phyloP scores from a whole-genome alignment of 2,113 vertebrate genomes.

The Odobenus rosmarus region DNA sequence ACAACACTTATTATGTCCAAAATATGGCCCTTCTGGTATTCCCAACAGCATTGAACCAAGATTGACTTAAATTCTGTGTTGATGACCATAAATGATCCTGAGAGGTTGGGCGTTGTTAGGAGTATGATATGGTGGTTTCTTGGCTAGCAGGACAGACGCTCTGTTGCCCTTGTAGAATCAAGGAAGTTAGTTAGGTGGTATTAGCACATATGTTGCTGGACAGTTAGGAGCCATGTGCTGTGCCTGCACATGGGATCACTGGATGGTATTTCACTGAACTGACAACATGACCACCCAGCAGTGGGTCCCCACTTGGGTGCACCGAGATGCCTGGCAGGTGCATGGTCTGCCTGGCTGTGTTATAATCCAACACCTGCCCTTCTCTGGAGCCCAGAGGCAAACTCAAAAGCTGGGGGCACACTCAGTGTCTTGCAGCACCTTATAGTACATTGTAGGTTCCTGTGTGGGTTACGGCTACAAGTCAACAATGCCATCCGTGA shows the following conservation, averaged over 20 bases:
- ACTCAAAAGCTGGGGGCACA: background rate
- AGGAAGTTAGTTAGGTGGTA: background rate
- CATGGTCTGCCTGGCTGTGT: background rate
- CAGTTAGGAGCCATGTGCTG: accelerated
- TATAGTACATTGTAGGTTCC: background rate
- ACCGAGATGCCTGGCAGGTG: background rate
- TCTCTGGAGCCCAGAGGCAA: background rate
- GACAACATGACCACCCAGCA: background rate
- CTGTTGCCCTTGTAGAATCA: background rate
- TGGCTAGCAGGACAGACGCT: background rate
- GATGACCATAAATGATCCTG: background rate
- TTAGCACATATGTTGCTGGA: background rate
- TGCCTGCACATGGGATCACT: background rate
- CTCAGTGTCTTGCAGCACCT: background rate
- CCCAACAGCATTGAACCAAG: background rate
- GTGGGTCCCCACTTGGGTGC: background rate
- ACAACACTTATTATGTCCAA: background rate
- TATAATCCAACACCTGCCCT: background rate
- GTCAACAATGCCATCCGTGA: background rate
- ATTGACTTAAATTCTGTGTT: background rate
- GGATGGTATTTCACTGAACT: background rate
- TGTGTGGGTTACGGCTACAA: background rate
- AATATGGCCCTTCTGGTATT: background rate
- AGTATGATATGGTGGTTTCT: background rate
- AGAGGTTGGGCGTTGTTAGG: background rate